phyloP scores from a whole-genome alignment of 2,888 invertebrate species.

The Trichogramma evanescens region DNA sequence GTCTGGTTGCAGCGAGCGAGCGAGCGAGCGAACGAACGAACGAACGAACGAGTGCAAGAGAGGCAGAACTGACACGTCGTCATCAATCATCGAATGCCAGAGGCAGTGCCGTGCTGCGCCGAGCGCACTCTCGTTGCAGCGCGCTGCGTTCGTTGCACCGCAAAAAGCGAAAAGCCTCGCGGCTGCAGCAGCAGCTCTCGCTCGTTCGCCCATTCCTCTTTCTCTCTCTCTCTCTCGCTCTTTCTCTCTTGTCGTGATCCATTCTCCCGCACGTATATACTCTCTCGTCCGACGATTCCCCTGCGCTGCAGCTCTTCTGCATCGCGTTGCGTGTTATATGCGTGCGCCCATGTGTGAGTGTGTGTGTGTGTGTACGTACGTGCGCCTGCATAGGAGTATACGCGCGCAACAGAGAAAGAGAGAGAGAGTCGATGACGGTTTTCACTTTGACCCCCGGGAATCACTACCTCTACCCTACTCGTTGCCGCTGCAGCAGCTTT shows the following conservation, averaged over 20 bases:
- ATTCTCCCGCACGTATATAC: not conserved
- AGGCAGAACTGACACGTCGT: constrained; percentile 32
- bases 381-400: constrained; percentile 2
- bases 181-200: not conserved
- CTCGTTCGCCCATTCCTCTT: constrained; percentile 12
- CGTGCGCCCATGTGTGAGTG: not conserved
- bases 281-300: constrained; percentile 8
- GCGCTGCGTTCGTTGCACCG: not conserved
- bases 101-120: constrained; percentile 35
- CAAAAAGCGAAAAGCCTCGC: constrained; percentile 6
- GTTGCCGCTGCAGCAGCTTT: no score
- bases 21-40: constrained; percentile 6
- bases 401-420: constrained; percentile 2
- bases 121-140: constrained; percentile 7
- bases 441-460: constrained; percentile 11
- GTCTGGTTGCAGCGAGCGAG: not conserved
- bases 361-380: not conserved
- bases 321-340: not conserved
- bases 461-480: not conserved
- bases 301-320: constrained; percentile 13
- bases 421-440: not conserved
- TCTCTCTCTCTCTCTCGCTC: constrained; percentile 13
- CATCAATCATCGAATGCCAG: constrained; percentile 46
- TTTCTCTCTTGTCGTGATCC: not conserved
- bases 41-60: constrained; percentile 1